Evolutionary conservation across 2,797 vertebrate species (phyloP).

Genomic region (Protosalanx chinensis): DNA sequence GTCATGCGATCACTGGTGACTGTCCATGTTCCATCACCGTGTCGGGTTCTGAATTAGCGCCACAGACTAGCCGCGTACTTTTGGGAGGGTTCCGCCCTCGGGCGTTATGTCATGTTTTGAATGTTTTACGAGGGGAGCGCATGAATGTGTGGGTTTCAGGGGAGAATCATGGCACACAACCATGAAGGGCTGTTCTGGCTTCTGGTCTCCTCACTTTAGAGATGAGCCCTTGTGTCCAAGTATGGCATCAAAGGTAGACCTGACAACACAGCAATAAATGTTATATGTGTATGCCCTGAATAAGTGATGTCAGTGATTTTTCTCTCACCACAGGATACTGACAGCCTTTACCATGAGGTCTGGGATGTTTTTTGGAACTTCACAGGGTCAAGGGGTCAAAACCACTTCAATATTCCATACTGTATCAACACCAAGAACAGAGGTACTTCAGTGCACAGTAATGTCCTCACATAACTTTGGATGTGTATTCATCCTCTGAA

Average conservation of each 20-base stretch:
- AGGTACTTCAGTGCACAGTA: conserved; percentile 46
- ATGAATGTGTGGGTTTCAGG: conserved; percentile 45
- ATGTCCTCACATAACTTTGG: conserved; percentile 66
- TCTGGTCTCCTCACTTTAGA: conserved; percentile 61
- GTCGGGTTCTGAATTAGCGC: conserved; percentile 46
- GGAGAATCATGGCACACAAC: conserved; percentile 56
- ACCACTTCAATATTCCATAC: conserved; percentile 53
- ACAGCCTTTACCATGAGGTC: conserved; percentile 30
- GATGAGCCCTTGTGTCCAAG: conserved; percentile 50
- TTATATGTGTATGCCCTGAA: conserved; percentile 71
- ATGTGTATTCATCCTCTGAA: conserved; percentile 59
- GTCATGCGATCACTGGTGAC: conserved; percentile 68
- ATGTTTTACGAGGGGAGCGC: conserved; percentile 19
- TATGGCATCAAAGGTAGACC: conserved; percentile 67
- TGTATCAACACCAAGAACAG: conserved; percentile 16
- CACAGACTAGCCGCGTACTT: conserved; percentile 10
- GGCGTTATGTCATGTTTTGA: conserved; percentile 55
- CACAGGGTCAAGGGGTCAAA: conserved; percentile 68
- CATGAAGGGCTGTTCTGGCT: conserved; percentile 75
- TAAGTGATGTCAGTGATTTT: conserved; percentile 68
- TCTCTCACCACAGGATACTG: conserved; percentile 54
- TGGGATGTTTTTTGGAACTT: conserved; percentile 12
- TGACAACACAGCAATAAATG: conserved; percentile 79
- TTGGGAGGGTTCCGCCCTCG: conserved; percentile 48
- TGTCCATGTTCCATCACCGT: conserved; percentile 59